Evolutionary conservation across 2,113 vertebrate genomes (phyloP).

Genomic region (Cyanoliseus patagonus): DNA sequence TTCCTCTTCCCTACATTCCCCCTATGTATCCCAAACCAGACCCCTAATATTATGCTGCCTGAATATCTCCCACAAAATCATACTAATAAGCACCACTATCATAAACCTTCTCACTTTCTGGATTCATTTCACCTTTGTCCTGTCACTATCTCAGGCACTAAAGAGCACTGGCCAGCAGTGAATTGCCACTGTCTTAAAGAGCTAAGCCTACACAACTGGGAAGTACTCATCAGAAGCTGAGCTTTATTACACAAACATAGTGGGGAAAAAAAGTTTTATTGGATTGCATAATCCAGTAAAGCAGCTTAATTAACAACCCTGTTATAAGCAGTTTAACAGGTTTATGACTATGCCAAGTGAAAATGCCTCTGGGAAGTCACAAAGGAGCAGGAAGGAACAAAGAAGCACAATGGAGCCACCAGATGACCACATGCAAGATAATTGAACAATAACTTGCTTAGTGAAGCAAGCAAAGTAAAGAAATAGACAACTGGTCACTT

Average conservation of each 20-base stretch:
- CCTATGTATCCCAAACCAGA: not conserved
- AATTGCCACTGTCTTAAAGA: not conserved
- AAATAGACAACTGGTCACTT: not conserved
- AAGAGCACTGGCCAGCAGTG: not conserved
- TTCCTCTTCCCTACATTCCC: not conserved
- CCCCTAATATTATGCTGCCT: not conserved
- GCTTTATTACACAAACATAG: not conserved
- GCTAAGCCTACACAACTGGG: not conserved
- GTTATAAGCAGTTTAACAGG: not conserved
- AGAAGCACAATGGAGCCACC: not conserved
- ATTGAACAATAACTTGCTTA: not conserved
- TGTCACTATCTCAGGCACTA: not conserved
- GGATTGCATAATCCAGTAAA: not conserved
- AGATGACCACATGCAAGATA: not conserved
- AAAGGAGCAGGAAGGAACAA: not conserved
- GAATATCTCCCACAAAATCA: not conserved
- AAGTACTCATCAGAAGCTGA: not conserved
- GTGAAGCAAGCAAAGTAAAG: not conserved
- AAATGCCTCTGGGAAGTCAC: not conserved
- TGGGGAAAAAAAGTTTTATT: not conserved
- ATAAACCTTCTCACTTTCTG: not conserved
- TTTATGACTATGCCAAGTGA: not conserved
- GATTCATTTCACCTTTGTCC: not conserved
- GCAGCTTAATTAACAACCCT: not conserved
- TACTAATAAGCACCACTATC: not conserved